These are phyloP conservation scores for Trigoniulus corallinus DNA, from an alignment of 1,140 invertebrate genomes.

Conservation along the genomic window DNA sequence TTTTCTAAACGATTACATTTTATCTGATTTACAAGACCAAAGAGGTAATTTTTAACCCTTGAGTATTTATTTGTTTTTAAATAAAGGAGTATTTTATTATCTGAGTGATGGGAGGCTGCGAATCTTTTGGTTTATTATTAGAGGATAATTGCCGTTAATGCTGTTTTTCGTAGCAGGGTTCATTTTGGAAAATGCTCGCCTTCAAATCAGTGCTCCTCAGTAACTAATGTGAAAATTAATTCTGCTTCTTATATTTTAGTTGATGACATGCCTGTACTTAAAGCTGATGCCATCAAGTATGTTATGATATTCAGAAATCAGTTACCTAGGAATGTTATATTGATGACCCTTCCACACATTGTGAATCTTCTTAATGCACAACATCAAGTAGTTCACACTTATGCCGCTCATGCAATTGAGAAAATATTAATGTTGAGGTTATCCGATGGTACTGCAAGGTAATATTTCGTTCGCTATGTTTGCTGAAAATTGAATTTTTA, in stretches of 20 bases:
- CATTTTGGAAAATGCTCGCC: background rate
- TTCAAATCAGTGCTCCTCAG: background rate
- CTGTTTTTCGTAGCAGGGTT: background rate
- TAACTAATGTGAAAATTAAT: background rate
- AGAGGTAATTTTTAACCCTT: conserved; percentile 37
- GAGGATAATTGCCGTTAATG: background rate
- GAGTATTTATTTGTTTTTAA: too few relatives aligned
- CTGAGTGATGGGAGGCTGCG: background rate
- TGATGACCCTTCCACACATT: conserved; percentile 55
- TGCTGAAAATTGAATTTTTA: background rate
- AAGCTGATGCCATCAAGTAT: conserved; percentile 91
- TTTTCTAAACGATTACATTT: conserved; percentile 68
- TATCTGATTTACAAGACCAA: conserved; percentile 60
- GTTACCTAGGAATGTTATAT: conserved; percentile 56
- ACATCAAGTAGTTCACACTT: conserved; percentile 75
- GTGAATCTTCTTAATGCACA: conserved; percentile 55
- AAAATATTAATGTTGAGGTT: conserved; percentile 61
- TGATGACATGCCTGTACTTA: conserved; percentile 72
- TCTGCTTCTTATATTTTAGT: conserved; percentile 37
- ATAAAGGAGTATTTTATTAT: too few relatives aligned
- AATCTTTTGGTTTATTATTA: too few relatives aligned
- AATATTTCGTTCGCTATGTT: conserved; percentile 17
- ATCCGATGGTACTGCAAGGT: conserved; percentile 35
- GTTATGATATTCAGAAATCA: conserved; percentile 87
- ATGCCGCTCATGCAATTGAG: conserved; percentile 80